These are phyloP conservation scores for Temnothorax nylanderi DNA, from an alignment of 1,140 invertebrate genomes.

Conservation along the genomic window DNA sequence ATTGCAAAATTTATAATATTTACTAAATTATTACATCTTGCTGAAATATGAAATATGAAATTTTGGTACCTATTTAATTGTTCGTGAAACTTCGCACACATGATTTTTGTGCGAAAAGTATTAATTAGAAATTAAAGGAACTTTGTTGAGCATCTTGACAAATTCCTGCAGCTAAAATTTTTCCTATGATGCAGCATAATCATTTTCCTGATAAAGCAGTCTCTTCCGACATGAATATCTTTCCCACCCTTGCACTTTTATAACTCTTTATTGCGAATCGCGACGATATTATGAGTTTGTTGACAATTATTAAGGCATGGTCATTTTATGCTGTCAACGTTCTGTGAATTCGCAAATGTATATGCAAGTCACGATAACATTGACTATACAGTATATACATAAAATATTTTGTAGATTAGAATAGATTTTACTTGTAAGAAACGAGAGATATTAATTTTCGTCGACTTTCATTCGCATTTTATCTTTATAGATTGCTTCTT, in stretches of 20 bases:
- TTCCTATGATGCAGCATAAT: conserved; percentile 74
- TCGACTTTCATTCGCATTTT: background rate
- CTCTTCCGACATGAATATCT: conserved; percentile 1
- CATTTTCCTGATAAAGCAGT: conserved; percentile 73
- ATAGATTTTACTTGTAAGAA: background rate
- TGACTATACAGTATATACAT: background rate
- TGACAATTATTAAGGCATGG: conserved; percentile 62
- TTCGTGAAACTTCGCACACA: background rate
- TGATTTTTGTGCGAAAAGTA: conserved; percentile 3
- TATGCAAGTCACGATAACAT: background rate
- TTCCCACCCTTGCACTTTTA: background rate
- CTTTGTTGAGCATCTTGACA: conserved; percentile 77
- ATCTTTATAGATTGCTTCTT: background rate
- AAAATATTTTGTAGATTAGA: background rate
- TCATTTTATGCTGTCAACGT: conserved; percentile 44
- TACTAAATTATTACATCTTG: background rate
- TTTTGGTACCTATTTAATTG: background rate
- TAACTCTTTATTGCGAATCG: background rate
- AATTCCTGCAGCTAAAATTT: conserved; percentile 67
- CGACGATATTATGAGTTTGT: background rate
- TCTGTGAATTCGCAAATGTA: background rate
- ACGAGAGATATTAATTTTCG: background rate
- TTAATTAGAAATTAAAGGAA: conserved; percentile 80
- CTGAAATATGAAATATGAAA: conserved; percentile 4
- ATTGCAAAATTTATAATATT: background rate